A percentile compares a stretch with the other conserved stretches of the same genome.
These are phyloP conservation scores for Prunella himalayana DNA, from an alignment of 2,113 vertebrate genomes.

Conservation along the genomic window DNA sequence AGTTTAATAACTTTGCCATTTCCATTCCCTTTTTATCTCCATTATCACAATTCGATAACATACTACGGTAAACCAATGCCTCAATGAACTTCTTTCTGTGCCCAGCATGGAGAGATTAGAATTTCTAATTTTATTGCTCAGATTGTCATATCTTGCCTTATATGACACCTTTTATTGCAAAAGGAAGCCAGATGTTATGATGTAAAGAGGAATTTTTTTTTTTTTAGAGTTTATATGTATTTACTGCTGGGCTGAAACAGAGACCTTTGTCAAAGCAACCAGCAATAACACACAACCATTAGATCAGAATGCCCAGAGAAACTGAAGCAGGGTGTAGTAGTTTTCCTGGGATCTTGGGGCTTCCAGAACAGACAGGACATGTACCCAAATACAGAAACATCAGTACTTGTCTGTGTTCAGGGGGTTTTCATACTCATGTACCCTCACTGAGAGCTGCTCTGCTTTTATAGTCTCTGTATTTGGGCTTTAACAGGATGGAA, in stretches of 20 bases:
- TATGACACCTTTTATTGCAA: not conserved
- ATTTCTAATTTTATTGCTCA: constrained; percentile 45
- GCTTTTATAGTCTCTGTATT: not conserved
- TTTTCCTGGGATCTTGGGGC: not conserved
- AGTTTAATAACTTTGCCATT: constrained; percentile 55
- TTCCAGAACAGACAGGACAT: not conserved
- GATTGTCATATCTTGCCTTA: not conserved
- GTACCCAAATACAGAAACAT: not conserved
- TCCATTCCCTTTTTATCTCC: constrained; percentile 36
- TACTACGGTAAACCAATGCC: not conserved
- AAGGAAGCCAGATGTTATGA: not conserved
- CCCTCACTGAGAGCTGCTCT: not conserved
- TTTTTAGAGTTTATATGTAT: not conserved
- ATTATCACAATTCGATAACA: constrained; percentile 11
- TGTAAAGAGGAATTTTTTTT: not conserved
- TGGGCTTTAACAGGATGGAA: not conserved
- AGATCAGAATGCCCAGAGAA: not conserved
- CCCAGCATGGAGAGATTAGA: not conserved
- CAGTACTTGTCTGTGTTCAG: not conserved
- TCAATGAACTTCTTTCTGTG: constrained; percentile 19
- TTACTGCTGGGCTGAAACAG: not conserved
- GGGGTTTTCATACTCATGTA: not conserved
- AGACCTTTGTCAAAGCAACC: not conserved
- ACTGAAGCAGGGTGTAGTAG: not conserved
- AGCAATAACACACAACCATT: not conserved